Base-by-base conservation (phyloP, 2,888 invertebrate genomes). In the Mythimna ferrago region DNA sequence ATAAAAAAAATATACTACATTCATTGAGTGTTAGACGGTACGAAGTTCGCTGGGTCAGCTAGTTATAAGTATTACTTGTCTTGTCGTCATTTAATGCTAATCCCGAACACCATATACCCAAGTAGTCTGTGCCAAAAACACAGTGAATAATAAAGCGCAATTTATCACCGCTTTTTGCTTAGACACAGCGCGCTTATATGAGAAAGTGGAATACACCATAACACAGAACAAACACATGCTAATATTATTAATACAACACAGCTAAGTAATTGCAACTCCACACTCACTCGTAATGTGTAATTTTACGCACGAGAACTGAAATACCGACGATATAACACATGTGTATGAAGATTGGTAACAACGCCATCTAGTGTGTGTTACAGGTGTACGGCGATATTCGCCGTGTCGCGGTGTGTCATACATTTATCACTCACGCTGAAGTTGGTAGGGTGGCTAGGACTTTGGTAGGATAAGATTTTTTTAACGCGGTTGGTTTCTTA, bases 361-460 rank as follows among this genome's bases (percentile, higher is more conserved):
- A 35, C 80, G 66, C 74, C 69, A 72, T 77, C 80, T 81, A 82
- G 81, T 48, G 83, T 65, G 54, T 41, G 66, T 58, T 66, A 73
- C 74, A 79, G 79, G 82, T 81, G 82, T 77, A 76, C 70, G 48
- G 76, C 82, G 86, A 88, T 85, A 83, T 86, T 84, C 83, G 76
- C 81, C 71, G 87, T 88, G 85, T 86, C 85, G 84, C 73, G 85
- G 83, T 87, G 85, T 87, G 87, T 89, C 90, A 87, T 80, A 76
- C 88, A 89, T 91, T 90, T 90, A 90, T 90, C 90, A 90, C 89
- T 87, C 82, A 80, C 75, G 75, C 66, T 73, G 75, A 84, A 81
- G 84, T 83, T 26, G 57, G 64, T 83, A 82, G 80, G 79, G 85
- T 75, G 78, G 44, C 80, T 51, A 66, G 26, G 67, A 32, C 66